Conservation (phyloP, 2,888 invertebrate genomes). For the Plebejus argus region DNA sequence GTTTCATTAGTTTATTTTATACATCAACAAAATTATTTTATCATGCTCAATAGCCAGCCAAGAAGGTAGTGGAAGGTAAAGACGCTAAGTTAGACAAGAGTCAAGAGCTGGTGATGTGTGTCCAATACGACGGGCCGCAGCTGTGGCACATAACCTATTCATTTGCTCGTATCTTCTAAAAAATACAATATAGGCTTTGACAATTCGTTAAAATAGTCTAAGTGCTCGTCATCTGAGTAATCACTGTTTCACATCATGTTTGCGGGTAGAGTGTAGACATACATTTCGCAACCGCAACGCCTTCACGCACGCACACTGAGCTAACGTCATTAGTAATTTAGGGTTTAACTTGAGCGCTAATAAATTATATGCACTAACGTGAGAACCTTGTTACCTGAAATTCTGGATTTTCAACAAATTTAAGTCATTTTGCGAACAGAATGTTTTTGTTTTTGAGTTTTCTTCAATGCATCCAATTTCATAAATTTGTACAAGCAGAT, state of each 20-base stretch:
- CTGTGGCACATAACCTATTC: too few relatives aligned
- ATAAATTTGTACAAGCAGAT: not conserved
- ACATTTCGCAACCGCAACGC: constrained; percentile 18
- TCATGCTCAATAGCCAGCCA: too few relatives aligned
- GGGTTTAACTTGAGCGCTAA: constrained; percentile 26
- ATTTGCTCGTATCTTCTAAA: too few relatives aligned
- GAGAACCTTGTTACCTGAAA: not conserved
- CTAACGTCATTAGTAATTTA: constrained; percentile 30
- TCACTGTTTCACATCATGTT: not conserved
- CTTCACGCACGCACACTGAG: constrained; percentile 27
- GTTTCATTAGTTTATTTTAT: too few relatives aligned
- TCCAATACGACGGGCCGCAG: too few relatives aligned
- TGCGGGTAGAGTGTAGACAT: constrained; percentile 12
- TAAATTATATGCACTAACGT: constrained; percentile 24
- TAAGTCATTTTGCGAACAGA: not conserved
- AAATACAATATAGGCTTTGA: too few relatives aligned
- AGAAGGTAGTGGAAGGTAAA: too few relatives aligned
- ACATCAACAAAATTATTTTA: too few relatives aligned
- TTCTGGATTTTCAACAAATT: not conserved
- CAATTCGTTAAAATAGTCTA: not conserved
- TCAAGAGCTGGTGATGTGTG: too few relatives aligned
- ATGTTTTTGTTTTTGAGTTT: not conserved
- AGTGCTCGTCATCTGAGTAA: not conserved
- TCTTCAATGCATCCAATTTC: not conserved
- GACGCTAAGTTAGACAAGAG: too few relatives aligned